Conservation (phyloP, 2,888 invertebrate species). For the Cartodere bifasciata region DNA sequence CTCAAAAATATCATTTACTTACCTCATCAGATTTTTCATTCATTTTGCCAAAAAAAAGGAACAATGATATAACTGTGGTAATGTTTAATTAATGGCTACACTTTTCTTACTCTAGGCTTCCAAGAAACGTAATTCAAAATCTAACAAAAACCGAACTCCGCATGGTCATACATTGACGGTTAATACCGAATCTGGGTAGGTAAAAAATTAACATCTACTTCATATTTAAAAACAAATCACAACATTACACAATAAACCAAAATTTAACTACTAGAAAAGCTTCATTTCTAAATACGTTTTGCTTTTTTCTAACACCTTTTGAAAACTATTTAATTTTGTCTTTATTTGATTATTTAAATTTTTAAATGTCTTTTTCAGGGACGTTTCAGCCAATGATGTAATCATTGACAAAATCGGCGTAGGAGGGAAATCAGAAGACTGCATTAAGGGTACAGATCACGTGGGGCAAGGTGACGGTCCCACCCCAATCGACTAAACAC, state of each 20-base stretch:
- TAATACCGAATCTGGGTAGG: slow-evolving; percentile 32
- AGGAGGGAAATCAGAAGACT: slow-evolving; percentile 25
- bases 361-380: slow-evolving; percentile 22
- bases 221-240: background rate
- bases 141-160: slow-evolving; percentile 21
- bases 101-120: slow-evolving; percentile 23
- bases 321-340: no score
- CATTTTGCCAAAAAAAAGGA: no score
- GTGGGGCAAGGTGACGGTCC: slow-evolving; percentile 35
- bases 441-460: slow-evolving; percentile 25
- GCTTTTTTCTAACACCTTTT: no score
- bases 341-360: background rate
- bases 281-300: no score
- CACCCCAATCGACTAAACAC: slow-evolving; percentile 16
- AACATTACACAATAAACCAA: no score
- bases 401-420: slow-evolving; percentile 21
- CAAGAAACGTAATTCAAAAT: slow-evolving; percentile 30
- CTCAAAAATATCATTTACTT: no score
- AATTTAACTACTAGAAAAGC: no score
- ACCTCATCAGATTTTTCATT: no score
- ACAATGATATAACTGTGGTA: background rate
- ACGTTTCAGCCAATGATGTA: slow-evolving; percentile 30
- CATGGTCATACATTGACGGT: slow-evolving; percentile 27
- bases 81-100: background rate
- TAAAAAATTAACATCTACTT: slow-evolving; percentile 10